Percentiles rank a stretch among this genome's conserved stretches.
Evolutionary conservation across 2,888 invertebrate species (phyloP).

Genomic region (Polyploca ridens): DNA sequence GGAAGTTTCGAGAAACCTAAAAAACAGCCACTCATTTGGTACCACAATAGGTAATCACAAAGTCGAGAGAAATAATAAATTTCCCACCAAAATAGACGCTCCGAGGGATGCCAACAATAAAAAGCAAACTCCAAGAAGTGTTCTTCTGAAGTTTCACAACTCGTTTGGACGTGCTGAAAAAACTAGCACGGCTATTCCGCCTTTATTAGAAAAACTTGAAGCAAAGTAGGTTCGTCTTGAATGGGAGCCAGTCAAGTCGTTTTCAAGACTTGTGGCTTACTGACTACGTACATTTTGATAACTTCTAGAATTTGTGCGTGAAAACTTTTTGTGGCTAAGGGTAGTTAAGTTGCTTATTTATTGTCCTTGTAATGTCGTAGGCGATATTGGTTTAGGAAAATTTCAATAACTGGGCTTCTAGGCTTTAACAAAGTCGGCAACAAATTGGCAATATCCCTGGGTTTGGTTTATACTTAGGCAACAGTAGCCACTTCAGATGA

Average conservation of each 20-base stretch:
- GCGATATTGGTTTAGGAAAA: neutral
- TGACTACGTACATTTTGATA: neutral
- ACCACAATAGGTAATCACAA: neutral
- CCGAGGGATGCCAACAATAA: slow-evolving; percentile 35
- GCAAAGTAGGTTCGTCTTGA: slow-evolving; percentile 24
- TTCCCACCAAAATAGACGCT: slow-evolving; percentile 24
- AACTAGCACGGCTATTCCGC: slow-evolving; percentile 31
- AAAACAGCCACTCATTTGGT: slow-evolving; percentile 8
- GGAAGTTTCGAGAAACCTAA: neutral
- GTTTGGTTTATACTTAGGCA: no score
- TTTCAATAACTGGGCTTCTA: no score
- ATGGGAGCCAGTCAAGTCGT: slow-evolving; percentile 33
- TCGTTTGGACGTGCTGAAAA: slow-evolving; percentile 36
- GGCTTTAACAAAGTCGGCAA: no score
- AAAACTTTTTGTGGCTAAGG: slow-evolving; percentile 14
- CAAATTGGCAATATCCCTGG: no score
- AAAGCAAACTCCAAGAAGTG: slow-evolving; percentile 33
- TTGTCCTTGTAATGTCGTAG: neutral
- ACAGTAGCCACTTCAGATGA: no score
- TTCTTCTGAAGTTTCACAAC: slow-evolving; percentile 44
- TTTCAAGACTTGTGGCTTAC: slow-evolving; percentile 1
- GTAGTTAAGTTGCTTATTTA: neutral
- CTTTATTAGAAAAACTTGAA: slow-evolving; percentile 50
- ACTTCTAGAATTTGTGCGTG: neutral
- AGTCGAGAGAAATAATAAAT: slow-evolving; percentile 28